Evolutionary conservation across 2,888 invertebrate genomes (phyloP).

Genomic region (Creontiades dilutus): DNA sequence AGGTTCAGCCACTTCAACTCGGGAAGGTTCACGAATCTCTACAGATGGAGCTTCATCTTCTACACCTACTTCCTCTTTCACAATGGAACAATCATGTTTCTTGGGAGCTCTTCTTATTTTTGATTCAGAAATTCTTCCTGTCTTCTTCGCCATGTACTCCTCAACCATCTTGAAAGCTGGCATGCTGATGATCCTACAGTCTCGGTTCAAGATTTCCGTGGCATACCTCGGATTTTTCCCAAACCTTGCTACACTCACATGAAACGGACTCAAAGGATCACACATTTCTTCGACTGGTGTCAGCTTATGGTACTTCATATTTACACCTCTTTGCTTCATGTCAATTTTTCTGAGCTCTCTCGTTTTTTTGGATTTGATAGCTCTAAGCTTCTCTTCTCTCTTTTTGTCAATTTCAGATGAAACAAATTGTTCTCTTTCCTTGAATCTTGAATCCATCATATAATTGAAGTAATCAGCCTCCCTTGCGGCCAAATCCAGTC

Average conservation of each 20-base stretch:
- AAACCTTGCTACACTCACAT: constrained; percentile 66
- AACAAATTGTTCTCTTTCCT: constrained; percentile 56
- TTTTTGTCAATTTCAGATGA: constrained; percentile 23
- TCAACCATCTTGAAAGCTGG: constrained; percentile 14
- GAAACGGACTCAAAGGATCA: constrained; percentile 54
- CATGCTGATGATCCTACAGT: constrained; percentile 15
- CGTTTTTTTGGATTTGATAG: constrained; percentile 55
- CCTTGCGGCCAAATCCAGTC: constrained; percentile 30
- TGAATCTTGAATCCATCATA: constrained; percentile 41
- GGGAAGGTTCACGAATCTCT: not conserved
- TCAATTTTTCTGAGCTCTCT: constrained; percentile 68
- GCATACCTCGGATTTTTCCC: constrained; percentile 66
- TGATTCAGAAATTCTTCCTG: not conserved
- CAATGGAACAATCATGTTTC: constrained; percentile 41
- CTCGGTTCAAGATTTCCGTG: constrained; percentile 37
- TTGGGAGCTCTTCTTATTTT: not conserved
- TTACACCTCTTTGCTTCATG: constrained; percentile 59
- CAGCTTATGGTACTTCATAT: constrained; percentile 66
- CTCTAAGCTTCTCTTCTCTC: not conserved
- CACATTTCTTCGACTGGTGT: constrained; percentile 68
- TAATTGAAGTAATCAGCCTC: constrained; percentile 56
- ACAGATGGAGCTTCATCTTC: not conserved
- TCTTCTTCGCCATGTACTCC: not conserved
- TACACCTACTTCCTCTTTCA: constrained; percentile 10
- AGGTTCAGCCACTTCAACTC: not conserved